These are phyloP conservation scores for Cyphomyrus plagiostoma DNA, from an alignment of 2,113 vertebrate genomes.

Conservation along the genomic window DNA sequence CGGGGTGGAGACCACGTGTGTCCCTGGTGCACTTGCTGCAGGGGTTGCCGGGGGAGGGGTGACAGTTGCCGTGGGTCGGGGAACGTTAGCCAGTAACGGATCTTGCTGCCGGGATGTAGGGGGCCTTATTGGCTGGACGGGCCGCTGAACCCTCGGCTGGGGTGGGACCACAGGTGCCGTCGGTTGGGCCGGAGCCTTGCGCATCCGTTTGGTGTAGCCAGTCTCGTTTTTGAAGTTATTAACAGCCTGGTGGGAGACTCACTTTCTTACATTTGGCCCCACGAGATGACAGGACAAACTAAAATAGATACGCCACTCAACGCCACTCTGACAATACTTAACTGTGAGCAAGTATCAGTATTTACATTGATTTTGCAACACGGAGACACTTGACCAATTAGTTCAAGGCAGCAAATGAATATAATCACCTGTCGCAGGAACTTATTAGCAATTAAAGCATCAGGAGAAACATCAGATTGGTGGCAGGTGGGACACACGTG, in stretches of 20 bases:
- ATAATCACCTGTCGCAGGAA: conserved; percentile 85
- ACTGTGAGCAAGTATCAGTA: neutral
- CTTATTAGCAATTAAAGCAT: conserved; percentile 90
- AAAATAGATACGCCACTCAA: neutral
- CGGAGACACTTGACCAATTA: neutral
- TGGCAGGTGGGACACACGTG: conserved; percentile 87
- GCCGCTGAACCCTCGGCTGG: conserved; percentile 55
- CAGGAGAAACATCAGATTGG: conserved; percentile 87
- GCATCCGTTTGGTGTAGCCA: conserved; percentile 67
- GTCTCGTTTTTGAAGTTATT: conserved; percentile 93
- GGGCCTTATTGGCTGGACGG: conserved; percentile 57
- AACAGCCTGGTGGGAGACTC: conserved; percentile 67
- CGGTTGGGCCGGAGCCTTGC: conserved; percentile 49
- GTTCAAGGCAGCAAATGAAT: neutral
- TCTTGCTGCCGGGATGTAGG: conserved; percentile 74
- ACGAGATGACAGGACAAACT: neutral
- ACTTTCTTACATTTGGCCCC: neutral
- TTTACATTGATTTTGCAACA: neutral
- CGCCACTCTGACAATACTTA: neutral
- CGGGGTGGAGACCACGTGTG: conserved; percentile 31
- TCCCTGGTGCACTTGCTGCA: conserved; percentile 33
- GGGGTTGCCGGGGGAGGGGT: conserved; percentile 45
- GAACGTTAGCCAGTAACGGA: conserved; percentile 64
- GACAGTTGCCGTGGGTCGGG: conserved; percentile 51
- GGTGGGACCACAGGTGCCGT: conserved; percentile 49